Evolutionary conservation across 1,140 invertebrate genomes (phyloP).

Genomic region (Wiebesia pumilae): DNA sequence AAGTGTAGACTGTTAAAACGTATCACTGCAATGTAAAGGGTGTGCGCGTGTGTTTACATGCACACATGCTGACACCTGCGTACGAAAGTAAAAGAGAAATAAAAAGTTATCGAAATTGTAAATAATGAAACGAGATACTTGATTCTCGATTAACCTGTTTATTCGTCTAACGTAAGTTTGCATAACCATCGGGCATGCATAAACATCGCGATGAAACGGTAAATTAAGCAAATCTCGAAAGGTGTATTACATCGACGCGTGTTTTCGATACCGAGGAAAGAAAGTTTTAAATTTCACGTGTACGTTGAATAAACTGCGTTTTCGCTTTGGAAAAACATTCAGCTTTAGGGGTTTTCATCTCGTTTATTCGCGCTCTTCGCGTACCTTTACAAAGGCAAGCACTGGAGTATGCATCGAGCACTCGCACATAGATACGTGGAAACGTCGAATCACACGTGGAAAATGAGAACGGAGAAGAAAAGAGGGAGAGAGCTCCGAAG

Average conservation of each 20-base stretch:
- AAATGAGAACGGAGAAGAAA: conserved; percentile 32
- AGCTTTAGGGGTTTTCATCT: neutral
- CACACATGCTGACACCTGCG: neutral
- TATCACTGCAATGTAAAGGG: neutral
- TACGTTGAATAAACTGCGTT: neutral
- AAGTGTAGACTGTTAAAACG: neutral
- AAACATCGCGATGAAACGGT: neutral
- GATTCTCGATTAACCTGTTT: conserved; percentile 45
- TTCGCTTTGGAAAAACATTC: neutral
- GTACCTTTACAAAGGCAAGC: too few relatives aligned
- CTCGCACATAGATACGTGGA: neutral
- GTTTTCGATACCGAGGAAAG: neutral
- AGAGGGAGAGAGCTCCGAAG: conserved; percentile 33
- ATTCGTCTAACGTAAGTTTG: conserved; percentile 14
- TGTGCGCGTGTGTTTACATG: neutral
- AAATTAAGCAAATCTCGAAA: neutral
- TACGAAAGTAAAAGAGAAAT: neutral
- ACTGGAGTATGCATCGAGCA: neutral
- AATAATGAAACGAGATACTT: conserved; percentile 12
- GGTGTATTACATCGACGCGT: neutral
- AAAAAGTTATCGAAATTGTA: neutral
- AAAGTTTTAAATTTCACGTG: neutral
- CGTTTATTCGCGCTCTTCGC: neutral
- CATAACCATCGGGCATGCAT: conserved; percentile 10
- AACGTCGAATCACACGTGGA: conserved; percentile 10